phyloP scores from a whole-genome alignment of 2,113 vertebrate species.

The Tachysurus fulvidraco region DNA sequence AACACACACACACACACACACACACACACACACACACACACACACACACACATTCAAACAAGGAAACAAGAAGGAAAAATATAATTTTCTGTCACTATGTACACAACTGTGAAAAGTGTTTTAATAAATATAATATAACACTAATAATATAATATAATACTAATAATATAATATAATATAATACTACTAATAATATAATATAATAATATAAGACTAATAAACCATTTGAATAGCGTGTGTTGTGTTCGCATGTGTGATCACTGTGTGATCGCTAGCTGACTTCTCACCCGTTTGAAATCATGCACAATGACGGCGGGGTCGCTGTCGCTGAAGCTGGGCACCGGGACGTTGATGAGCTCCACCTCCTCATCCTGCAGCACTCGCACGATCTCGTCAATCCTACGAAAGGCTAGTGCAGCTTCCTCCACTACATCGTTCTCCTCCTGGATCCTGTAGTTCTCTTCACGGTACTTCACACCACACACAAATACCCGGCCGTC shows the following conservation, averaged over 20 bases:
- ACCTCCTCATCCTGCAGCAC: conserved; percentile 86
- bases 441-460: conserved; percentile 71
- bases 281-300: conserved; percentile 1
- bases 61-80: no score
- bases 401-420: conserved; percentile 43
- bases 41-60: no score
- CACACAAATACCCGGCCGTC: conserved; percentile 77
- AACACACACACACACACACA: no score
- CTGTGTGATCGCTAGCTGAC: not conserved
- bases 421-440: conserved; percentile 58
- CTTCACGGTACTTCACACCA: conserved; percentile 86
- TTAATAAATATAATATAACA: no score
- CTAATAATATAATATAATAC: no score
- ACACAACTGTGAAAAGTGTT: no score
- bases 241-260: not conserved
- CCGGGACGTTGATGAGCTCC: conserved; percentile 89
- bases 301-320: conserved; percentile 74
- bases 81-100: no score
- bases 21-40: no score
- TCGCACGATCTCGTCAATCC: conserved; percentile 83
- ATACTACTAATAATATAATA: not conserved
- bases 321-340: conserved; percentile 84
- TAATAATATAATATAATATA: not conserved
- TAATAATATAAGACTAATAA: not conserved
- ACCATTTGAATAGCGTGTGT: not conserved